phyloP scores from a whole-genome alignment of 2,797 vertebrate species.

The Euphonia xanthogaster region DNA sequence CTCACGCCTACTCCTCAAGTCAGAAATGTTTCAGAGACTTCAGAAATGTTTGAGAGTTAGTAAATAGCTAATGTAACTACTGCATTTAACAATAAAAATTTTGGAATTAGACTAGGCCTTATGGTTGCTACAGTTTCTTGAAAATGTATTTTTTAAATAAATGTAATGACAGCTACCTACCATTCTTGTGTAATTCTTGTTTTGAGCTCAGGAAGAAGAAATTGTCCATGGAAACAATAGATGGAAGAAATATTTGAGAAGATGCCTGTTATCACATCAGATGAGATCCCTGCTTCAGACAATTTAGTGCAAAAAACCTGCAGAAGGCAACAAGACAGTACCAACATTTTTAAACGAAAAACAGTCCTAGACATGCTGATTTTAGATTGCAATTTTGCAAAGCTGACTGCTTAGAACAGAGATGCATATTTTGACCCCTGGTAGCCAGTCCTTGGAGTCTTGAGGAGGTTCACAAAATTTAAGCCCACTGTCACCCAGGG shows the following conservation, averaged over 20 bases:
- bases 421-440: background rate
- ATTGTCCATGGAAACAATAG: constrained; percentile 93
- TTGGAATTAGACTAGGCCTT: background rate
- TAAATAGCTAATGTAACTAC: background rate
- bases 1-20: background rate
- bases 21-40: background rate
- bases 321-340: background rate
- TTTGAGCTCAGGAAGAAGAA: constrained; percentile 94
- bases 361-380: background rate
- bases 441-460: background rate
- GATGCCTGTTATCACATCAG: constrained; percentile 93
- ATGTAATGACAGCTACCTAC: constrained; percentile 72
- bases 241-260: constrained; percentile 99
- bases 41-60: background rate
- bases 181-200: constrained; percentile 92
- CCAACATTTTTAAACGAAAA: background rate
- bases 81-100: background rate
- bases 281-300: constrained; percentile 86
- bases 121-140: background rate
- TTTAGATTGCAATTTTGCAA: background rate
- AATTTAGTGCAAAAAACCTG: constrained; percentile 94
- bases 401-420: background rate
- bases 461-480: background rate
- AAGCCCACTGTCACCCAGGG: background rate
- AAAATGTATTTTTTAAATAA: background rate